Conservation (phyloP, 2,888 invertebrate genomes). For the Elysia crispata region DNA sequence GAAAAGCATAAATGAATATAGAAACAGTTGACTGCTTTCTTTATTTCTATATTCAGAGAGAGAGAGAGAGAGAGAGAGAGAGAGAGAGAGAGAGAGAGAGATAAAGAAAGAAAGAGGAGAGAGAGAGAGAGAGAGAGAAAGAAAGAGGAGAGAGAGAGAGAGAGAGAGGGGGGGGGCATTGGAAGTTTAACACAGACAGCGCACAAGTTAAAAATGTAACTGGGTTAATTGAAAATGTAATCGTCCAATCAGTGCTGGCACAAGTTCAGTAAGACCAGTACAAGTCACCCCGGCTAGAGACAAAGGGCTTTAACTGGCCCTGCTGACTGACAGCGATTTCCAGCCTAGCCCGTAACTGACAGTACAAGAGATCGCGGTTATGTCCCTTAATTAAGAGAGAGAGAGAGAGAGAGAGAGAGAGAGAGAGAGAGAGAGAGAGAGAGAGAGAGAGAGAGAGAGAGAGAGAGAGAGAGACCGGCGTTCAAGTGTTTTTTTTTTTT, state of each 20-base stretch:
- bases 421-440: constrained; percentile 11
- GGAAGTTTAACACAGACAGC: not conserved
- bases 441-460: constrained; percentile 14
- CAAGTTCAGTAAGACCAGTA: not conserved
- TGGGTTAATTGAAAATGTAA: not conserved
- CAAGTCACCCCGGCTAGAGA: not conserved
- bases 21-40: no score
- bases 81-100: no score
- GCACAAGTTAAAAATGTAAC: not conserved
- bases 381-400: constrained; percentile 21
- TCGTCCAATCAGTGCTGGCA: not conserved
- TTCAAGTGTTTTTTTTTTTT: no score
- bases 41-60: no score
- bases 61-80: no score
- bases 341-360: no score
- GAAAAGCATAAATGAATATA: no score
- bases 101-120: not conserved
- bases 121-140: not conserved
- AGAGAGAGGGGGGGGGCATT: not conserved
- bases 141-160: not conserved
- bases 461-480: not conserved
- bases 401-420: not conserved
- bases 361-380: no score
- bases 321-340: constrained; percentile 16
- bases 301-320: not conserved